Percentiles rank a stretch among this genome's conserved stretches.
These are phyloP conservation scores for Zaprionus camerounensis DNA, from an alignment of 1,140 invertebrate species.

Conservation along the genomic window DNA sequence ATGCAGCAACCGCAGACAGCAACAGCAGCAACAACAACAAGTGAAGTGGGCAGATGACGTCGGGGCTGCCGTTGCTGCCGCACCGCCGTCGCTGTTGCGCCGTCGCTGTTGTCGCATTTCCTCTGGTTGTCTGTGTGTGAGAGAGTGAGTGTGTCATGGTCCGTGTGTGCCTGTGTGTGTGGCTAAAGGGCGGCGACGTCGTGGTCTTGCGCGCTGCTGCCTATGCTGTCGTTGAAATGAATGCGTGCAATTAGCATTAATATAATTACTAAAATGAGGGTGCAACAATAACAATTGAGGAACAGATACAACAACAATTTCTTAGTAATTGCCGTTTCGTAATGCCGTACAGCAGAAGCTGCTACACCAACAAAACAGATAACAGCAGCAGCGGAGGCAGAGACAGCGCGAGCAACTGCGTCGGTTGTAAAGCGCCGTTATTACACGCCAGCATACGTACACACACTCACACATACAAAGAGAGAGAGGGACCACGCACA, in stretches of 20 bases:
- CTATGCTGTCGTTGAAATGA: slow-evolving; percentile 38
- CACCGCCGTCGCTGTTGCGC: slow-evolving; percentile 49
- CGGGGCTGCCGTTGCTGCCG: slow-evolving; percentile 14
- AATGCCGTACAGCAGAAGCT: slow-evolving; percentile 47
- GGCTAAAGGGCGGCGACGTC: slow-evolving; percentile 49
- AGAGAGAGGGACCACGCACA: background rate
- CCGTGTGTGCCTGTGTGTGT: slow-evolving; percentile 27
- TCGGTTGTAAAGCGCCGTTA: slow-evolving; percentile 55
- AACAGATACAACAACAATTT: slow-evolving; percentile 56
- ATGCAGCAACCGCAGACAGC: slow-evolving; percentile 43
- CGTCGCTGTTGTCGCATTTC: slow-evolving; percentile 42
- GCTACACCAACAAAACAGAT: slow-evolving; percentile 21
- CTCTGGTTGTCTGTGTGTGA: slow-evolving; percentile 23
- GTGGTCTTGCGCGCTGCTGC: slow-evolving; percentile 9
- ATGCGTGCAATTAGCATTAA: slow-evolving; percentile 79
- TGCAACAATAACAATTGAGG: slow-evolving; percentile 51
- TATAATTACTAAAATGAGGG: slow-evolving; percentile 63
- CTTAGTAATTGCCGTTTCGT: slow-evolving; percentile 74
- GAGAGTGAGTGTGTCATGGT: background rate
- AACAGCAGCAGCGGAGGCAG: slow-evolving; percentile 12
- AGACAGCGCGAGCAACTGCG: slow-evolving; percentile 31
- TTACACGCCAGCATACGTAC: slow-evolving; percentile 30
- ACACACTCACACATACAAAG: slow-evolving; percentile 21
- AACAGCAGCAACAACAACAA: slow-evolving; percentile 53
- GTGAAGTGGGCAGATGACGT: slow-evolving; percentile 46